phyloP scores from a whole-genome alignment of 2,797 vertebrate species.

The Ataeniobius toweri region DNA sequence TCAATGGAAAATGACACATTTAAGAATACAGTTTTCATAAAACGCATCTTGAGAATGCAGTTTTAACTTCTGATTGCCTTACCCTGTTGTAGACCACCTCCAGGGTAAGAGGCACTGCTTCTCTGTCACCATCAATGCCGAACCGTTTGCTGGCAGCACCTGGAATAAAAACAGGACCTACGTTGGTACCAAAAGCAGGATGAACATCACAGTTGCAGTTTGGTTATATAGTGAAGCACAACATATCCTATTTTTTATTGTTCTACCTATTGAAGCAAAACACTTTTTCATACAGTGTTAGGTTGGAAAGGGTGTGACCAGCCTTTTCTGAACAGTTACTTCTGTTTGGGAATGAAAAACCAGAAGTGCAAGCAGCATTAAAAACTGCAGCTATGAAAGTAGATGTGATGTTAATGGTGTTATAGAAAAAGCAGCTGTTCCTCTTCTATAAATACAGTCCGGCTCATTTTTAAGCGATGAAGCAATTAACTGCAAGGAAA shows the following conservation, averaged over 20 bases:
- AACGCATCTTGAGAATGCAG: not conserved
- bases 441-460: constrained; percentile 19
- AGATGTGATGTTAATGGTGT: constrained; percentile 51
- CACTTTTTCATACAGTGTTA: not conserved
- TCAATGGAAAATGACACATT: not conserved
- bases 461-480: constrained; percentile 41
- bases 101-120: constrained; percentile 92
- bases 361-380: constrained; percentile 39
- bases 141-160: constrained; percentile 94
- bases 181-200: not conserved
- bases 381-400: constrained; percentile 52
- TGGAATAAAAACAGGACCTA: constrained; percentile 51
- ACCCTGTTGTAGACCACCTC: constrained; percentile 93
- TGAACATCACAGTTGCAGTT: not conserved
- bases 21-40: not conserved
- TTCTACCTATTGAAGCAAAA: not conserved
- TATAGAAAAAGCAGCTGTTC: constrained; percentile 54
- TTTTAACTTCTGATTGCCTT: constrained; percentile 31
- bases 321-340: constrained; percentile 9
- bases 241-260: not conserved
- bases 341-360: constrained; percentile 48
- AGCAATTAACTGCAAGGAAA: constrained; percentile 23
- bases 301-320: not conserved
- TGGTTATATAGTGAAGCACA: not conserved
- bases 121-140: constrained; percentile 94